Evolutionary conservation across 1,140 invertebrate genomes (phyloP).

Genomic region (Asbolus verrucosus): DNA sequence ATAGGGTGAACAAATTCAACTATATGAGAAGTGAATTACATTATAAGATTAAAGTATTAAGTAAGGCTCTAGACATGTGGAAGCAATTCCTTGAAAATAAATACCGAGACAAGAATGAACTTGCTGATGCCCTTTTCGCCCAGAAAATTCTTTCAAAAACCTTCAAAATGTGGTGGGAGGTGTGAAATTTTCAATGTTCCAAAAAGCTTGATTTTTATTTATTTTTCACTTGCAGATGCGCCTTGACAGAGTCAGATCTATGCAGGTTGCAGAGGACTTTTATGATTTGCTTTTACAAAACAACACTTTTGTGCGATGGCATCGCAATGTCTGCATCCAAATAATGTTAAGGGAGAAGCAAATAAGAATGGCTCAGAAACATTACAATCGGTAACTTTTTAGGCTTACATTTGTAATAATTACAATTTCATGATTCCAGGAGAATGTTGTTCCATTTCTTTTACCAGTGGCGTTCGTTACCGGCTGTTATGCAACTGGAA

Average conservation of each 20-base stretch:
- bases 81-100: constrained; percentile 63
- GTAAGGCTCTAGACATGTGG: constrained; percentile 65
- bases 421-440: constrained; percentile 61
- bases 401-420: not conserved
- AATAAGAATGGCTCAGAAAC: constrained; percentile 67
- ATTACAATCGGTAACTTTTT: constrained; percentile 68
- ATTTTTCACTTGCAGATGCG: too few relatives aligned
- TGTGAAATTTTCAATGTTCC: constrained; percentile 4
- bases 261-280: constrained; percentile 73
- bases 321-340: constrained; percentile 63
- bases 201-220: too few relatives aligned
- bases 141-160: constrained; percentile 62
- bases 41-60: constrained; percentile 65
- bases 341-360: constrained; percentile 67
- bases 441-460: constrained; percentile 72
- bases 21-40: constrained; percentile 53
- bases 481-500: constrained; percentile 71
- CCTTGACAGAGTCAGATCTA: constrained; percentile 47
- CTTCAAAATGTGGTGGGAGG: constrained; percentile 45
- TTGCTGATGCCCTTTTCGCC: constrained; percentile 60
- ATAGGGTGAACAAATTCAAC: constrained; percentile 68
- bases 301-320: constrained; percentile 68
- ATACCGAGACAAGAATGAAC: constrained; percentile 57
- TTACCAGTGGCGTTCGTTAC: constrained; percentile 72
- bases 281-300: constrained; percentile 70